Conservation (phyloP, 2,797 vertebrate species). For the Xiphorhynchus erythropygius region DNA sequence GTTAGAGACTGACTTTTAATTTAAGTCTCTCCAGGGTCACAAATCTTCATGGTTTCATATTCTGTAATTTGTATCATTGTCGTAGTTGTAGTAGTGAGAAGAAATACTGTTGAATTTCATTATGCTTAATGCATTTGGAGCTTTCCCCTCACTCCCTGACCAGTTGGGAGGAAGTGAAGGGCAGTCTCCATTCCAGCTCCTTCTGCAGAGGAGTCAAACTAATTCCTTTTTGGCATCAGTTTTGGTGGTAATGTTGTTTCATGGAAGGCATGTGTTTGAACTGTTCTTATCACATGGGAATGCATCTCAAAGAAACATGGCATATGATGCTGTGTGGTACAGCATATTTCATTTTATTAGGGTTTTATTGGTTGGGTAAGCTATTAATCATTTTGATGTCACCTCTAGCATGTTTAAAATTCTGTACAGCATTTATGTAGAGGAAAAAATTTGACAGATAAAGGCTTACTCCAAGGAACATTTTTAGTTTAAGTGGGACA, state of each 20-base stretch:
- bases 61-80: background rate
- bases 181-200: background rate
- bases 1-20: background rate
- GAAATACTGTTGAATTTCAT: background rate
- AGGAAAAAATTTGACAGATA: background rate
- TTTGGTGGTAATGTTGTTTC: background rate
- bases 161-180: background rate
- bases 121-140: background rate
- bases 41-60: background rate
- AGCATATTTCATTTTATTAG: conserved; percentile 32
- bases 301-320: background rate
- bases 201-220: background rate
- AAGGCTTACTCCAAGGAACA: conserved; percentile 12
- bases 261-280: background rate
- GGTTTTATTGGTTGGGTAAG: background rate
- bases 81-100: background rate
- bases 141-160: background rate
- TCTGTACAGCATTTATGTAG: background rate
- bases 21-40: background rate
- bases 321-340: background rate
- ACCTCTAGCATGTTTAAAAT: conserved; percentile 13
- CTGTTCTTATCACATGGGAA: background rate
- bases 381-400: conserved; percentile 64
- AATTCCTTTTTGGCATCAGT: background rate
- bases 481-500: conserved; percentile 19